Evolutionary conservation across 2,888 invertebrate species (phyloP), one percentile per base, ranked within the genome.

Genomic region (Acanthosepion esculentum): DNA sequence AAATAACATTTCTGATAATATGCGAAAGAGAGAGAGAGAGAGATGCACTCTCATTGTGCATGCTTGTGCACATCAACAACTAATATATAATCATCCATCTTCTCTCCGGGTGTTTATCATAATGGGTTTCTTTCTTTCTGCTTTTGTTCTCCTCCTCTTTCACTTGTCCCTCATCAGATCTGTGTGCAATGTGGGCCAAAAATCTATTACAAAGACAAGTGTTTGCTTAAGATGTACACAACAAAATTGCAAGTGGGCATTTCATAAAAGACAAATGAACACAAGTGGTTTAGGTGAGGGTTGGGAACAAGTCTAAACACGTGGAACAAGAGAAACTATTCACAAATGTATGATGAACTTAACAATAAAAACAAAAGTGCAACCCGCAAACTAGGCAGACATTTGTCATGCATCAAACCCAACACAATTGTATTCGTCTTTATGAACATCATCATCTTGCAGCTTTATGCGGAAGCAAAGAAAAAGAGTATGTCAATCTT

Each of bases 251-350:
- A 33, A 78, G 78, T 78, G 6, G n/a, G 15, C 78, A 78, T 78
- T 78, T 78, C 78, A 78, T n/a, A 78, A 78, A 78, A n/a, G 23
- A 78, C 78, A n/a, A 78, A 78, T 78, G 78, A 78, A 78, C 33
- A 78, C 33, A 59, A 59, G 59, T 59, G 23, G 23, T 2, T 2
- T 23, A 59, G 20, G 15, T 2, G 41, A 3, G 41, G 41, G 2
- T 41, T 41, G 41, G 41, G 41, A 41, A 41, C n/a, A 78, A 78
- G 12, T n/a, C 78, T n/a, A 78, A n/a, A 78, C 33, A 33, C 15
- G 78, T 78, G 78, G 5, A 78, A 78, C 12, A n/a, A 59, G 23
- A 59, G 59, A 59, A 59, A 20, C 4, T 5, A 23, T 59, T 59
- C 59, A 23, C 59, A 7, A 59, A 59, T 59, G 20, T 2, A 23